Conservation (phyloP, 1,140 invertebrate species). For the Drosophila hydei region DNA sequence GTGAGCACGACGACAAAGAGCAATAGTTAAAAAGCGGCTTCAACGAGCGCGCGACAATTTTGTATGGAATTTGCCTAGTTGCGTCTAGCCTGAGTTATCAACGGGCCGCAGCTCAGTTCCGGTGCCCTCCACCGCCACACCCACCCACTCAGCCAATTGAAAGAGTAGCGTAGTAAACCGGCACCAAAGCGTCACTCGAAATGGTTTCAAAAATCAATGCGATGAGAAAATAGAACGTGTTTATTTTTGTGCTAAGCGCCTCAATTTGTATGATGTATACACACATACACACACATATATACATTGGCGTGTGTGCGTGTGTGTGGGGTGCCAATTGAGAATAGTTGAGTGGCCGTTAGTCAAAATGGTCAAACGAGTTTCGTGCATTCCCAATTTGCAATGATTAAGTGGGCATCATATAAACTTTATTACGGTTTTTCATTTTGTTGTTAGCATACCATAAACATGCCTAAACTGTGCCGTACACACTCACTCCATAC, state of each 20-base stretch:
- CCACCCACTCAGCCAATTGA: slow-evolving; percentile 39
- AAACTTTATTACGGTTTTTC: slow-evolving; percentile 61
- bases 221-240: slow-evolving; percentile 80
- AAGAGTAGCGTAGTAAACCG: slow-evolving; percentile 45
- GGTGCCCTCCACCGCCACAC: neutral
- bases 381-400: slow-evolving; percentile 72
- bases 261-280: slow-evolving; percentile 53
- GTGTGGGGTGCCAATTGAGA: slow-evolving; percentile 52
- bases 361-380: slow-evolving; percentile 69
- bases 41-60: slow-evolving; percentile 26
- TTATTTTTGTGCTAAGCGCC: slow-evolving; percentile 78
- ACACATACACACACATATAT: slow-evolving; percentile 9
- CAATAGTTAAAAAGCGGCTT: slow-evolving; percentile 44
- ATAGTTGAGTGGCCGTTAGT: slow-evolving; percentile 64
- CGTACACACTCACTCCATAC: slow-evolving; percentile 19
- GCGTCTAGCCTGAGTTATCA: slow-evolving; percentile 62
- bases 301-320: slow-evolving; percentile 10
- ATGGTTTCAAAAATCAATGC: slow-evolving; percentile 82
- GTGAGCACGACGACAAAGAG: slow-evolving; percentile 45
- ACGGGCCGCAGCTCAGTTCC: neutral
- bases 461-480: slow-evolving; percentile 64
- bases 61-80: slow-evolving; percentile 67
- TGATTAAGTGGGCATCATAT: slow-evolving; percentile 70
- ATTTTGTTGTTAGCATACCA: slow-evolving; percentile 51
- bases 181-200: slow-evolving; percentile 64